Evolutionary conservation across 1,140 invertebrate species (phyloP), one percentile per base, ranked within the genome.

Genomic region (Protaetia brevitarsis): DNA sequence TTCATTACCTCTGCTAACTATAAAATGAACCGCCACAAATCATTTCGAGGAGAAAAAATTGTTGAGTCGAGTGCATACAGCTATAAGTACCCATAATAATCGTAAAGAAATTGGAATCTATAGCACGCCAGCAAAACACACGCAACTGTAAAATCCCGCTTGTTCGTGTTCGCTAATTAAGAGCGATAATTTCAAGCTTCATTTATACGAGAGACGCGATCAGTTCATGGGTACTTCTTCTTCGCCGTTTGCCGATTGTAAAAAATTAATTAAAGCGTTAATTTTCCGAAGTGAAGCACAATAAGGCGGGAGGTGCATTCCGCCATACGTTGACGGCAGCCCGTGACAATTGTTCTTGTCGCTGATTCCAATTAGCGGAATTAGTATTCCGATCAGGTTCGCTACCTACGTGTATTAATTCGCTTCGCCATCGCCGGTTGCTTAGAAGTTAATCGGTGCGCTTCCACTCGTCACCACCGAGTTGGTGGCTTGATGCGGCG

Each of bases 311-410:
- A 51, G 23, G 34, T 13, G 41, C 63, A 51, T 45, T 30, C 28
- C 16, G 13, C 41, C 1, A 0, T 21, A 10, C 62, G 10, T 1
- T 7, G 0, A 29, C 36, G 3, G 34, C 58, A 13, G 3, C 62
- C 19, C 11, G 10, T 21, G 59, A 21, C 65, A 51, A 63, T 66
- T 61, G 61, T 66, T 63, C 10, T 51, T 51, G 26, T 4, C 30
- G 51, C 65, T 63, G 45, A 13, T 19, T 58, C 67, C 67, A 68
- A 68, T 68, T 68, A 68, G 57, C 41, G 30, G 59, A 61, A 68
- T 68, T 68, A 68, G 67, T 68, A 68, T 68, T 68, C 67, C 11
- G 63, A 31, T 56, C 63, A 58, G 23, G 51, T 65, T 3, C 11
- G 21, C 19, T n/a, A n/a, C 5, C 26, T 8, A 23, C 41, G 16